Evolutionary conservation across 2,113 vertebrate species (phyloP).

Genomic region (Heterotilapia buettikoferi): DNA sequence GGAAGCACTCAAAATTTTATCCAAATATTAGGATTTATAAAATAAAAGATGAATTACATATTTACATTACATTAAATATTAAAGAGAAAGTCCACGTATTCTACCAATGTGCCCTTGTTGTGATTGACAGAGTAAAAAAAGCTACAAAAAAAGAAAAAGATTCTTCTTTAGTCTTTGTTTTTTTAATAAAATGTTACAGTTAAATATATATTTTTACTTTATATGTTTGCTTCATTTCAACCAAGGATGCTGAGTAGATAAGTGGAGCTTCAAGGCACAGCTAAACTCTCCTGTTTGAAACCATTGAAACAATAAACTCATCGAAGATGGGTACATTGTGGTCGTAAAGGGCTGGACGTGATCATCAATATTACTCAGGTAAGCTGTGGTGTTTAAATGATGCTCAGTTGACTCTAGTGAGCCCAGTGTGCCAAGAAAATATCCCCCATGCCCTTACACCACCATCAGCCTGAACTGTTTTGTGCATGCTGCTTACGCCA

Average conservation of each 20-base stretch:
- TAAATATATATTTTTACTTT: neutral
- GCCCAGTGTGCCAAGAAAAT: neutral
- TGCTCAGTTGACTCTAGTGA: neutral
- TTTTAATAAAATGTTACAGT: neutral
- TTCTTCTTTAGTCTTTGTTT: neutral
- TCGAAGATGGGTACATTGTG: neutral
- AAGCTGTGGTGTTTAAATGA: neutral
- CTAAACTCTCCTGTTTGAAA: neutral
- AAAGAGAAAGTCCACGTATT: neutral
- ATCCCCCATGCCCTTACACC: neutral
- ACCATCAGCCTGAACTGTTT: neutral
- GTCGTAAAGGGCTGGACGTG: neutral
- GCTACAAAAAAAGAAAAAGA: neutral
- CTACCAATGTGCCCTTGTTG: neutral
- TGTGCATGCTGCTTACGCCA: neutral
- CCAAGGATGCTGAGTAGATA: neutral
- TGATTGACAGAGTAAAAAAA: neutral
- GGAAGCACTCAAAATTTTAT: neutral
- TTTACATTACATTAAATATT: neutral
- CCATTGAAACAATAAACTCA: neutral
- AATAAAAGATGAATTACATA: neutral
- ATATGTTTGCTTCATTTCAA: neutral
- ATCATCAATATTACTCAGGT: neutral
- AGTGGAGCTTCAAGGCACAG: neutral
- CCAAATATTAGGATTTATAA: neutral